Evolutionary conservation across 2,797 vertebrate genomes (phyloP).

Genomic region (Delichon dasypus): DNA sequence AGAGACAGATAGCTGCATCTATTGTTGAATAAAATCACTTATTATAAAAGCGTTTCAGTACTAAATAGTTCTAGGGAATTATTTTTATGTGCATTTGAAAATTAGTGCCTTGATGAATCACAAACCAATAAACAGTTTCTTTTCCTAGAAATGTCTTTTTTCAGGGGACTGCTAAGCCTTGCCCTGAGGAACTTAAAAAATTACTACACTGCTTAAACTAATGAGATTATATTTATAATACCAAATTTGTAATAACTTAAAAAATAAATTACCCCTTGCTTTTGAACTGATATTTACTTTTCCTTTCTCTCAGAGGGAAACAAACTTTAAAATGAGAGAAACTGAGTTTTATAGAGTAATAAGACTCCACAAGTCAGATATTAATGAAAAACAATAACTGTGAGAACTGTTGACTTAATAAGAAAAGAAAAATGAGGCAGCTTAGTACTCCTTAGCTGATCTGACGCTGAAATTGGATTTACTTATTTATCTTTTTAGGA

Average conservation of each 20-base stretch:
- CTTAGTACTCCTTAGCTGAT: not conserved
- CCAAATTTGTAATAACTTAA: constrained; percentile 9
- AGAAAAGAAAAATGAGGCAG: not conserved
- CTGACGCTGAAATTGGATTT: not conserved
- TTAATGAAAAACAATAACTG: constrained; percentile 22
- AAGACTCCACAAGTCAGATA: not conserved
- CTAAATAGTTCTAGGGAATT: not conserved
- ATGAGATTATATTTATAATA: constrained; percentile 23
- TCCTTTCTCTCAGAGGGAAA: constrained; percentile 6
- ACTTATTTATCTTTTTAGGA: not conserved
- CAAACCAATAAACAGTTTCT: not conserved
- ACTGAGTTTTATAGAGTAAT: constrained; percentile 13
- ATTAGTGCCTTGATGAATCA: constrained; percentile 16
- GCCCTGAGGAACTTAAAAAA: not conserved
- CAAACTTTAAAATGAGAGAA: constrained; percentile 39
- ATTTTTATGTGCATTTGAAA: constrained; percentile 20
- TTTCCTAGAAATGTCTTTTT: constrained; percentile 5
- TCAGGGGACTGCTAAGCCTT: not conserved
- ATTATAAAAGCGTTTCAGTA: not conserved
- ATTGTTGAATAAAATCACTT: not conserved
- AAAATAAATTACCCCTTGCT: constrained; percentile 6
- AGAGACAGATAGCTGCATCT: not conserved
- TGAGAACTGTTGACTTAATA: constrained; percentile 1
- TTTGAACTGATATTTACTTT: constrained; percentile 43
- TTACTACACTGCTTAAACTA: not conserved